Evolutionary conservation across 2,113 vertebrate species (phyloP), one percentile per base, ranked within the genome.

Genomic region (Isurus oxyrinchus): DNA sequence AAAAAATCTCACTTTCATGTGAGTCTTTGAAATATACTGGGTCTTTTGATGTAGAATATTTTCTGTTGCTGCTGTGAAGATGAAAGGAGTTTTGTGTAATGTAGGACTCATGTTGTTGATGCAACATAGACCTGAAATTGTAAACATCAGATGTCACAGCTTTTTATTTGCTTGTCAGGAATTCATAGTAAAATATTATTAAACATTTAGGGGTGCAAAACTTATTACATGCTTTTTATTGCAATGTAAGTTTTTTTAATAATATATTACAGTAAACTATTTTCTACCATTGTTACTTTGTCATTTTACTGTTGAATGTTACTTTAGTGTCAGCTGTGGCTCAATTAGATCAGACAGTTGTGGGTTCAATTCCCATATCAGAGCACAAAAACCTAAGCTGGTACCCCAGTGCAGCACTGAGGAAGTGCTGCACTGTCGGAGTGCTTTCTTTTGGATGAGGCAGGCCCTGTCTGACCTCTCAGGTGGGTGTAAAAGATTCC

Each of bases 21-120:
- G 67, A 95, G 94, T 3, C 94, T 95, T 95, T 95, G 94, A 95
- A 95, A 72, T 95, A 66, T 19, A 69, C 66, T 95, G 25, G 67
- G 44, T 31, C 94, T 95, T 94, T 95, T 95, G 94, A 95, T 95
- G 94, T 95, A 49, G 94, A 72, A 63, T 25, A 95, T 95, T 95
- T 95, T 95, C 67, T 55, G 27, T 76, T 55, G 67, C 40, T 72
- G 67, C 55, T 53, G 94, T 55, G 44, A 72, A 95, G 94, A 95
- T 95, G 94, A 95, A 95, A 95, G 94, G 13, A 72, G 44, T 55
- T 95, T 23, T 53, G 49, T 55, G 44, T 72, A 76, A 95, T 95
- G 14, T 49, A 72, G 67, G 94, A 72, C 40, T 53, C 16, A 31
- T 91, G 55, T 95, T 95, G 25, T 72, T 95, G 94, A 72, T 72